Conservation (phyloP, 2,797 vertebrate species). For the Pseudochaenichthys georgianus region DNA sequence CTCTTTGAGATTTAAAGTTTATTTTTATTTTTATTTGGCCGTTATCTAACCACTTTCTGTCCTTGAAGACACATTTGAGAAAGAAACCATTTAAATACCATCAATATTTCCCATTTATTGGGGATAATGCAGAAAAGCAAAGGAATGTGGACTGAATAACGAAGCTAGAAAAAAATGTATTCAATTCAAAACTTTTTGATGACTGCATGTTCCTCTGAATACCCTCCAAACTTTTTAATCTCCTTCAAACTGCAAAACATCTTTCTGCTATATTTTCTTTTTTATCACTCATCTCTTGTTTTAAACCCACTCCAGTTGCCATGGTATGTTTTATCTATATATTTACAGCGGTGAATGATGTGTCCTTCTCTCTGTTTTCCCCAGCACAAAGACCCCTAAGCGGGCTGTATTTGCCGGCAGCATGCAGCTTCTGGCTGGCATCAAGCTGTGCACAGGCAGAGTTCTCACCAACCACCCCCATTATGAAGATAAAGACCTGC, state of each 20-base stretch:
- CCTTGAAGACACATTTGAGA: slow-evolving; percentile 34
- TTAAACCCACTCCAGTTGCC: background rate
- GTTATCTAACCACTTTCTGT: slow-evolving; percentile 11
- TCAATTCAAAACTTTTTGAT: no score
- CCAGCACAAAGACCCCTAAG: slow-evolving; percentile 91
- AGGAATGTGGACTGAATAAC: slow-evolving; percentile 22
- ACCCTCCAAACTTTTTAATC: slow-evolving; percentile 19
- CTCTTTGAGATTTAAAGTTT: slow-evolving; percentile 6
- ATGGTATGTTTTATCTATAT: slow-evolving; percentile 13
- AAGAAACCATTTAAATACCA: slow-evolving; percentile 24
- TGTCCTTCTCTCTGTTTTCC: slow-evolving; percentile 35
- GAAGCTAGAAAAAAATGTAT: no score
- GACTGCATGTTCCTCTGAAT: slow-evolving; percentile 29
- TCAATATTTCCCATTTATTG: slow-evolving; percentile 43
- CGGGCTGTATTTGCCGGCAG: slow-evolving; percentile 96
- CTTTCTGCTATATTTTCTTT: background rate
- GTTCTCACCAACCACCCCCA: slow-evolving; percentile 97
- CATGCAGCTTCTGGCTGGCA: slow-evolving; percentile 98
- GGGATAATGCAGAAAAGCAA: slow-evolving; percentile 9
- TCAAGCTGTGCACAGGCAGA: slow-evolving; percentile 97
- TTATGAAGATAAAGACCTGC: slow-evolving; percentile 94
- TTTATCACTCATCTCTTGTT: background rate
- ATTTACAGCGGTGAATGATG: slow-evolving; percentile 22
- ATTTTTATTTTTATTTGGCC: slow-evolving; percentile 4
- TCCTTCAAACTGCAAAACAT: background rate